Conservation (phyloP, 2,797 vertebrate species). For the Falco novaeseelandiae region DNA sequence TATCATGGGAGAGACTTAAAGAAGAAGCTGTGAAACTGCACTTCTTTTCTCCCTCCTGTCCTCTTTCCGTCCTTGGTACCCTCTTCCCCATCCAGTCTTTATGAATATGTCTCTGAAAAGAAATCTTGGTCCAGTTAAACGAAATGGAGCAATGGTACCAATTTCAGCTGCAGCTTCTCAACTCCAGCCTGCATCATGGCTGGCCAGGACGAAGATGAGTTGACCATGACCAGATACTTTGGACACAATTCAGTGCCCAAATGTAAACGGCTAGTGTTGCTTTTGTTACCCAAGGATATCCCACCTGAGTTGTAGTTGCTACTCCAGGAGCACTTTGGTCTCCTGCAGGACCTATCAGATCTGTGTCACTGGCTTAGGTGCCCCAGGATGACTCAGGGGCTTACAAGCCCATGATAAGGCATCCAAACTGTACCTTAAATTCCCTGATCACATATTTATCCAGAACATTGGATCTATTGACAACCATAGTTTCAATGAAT, state of each 20-base stretch:
- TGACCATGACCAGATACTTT: not conserved
- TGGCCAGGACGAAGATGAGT: not conserved
- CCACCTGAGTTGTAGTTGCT: not conserved
- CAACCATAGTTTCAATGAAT: not conserved
- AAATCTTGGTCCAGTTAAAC: not conserved
- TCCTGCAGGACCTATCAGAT: not conserved
- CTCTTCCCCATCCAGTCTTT: not conserved
- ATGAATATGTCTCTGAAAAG: not conserved
- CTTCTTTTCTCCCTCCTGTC: not conserved
- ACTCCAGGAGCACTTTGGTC: not conserved
- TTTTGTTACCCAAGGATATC: not conserved
- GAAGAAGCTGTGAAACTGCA: not conserved
- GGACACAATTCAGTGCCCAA: not conserved
- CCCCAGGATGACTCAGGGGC: not conserved
- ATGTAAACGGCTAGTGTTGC: fast-evolving
- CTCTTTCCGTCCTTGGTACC: not conserved
- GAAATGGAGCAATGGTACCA: not conserved
- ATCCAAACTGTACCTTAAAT: not conserved
- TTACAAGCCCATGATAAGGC: not conserved
- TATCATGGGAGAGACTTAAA: not conserved
- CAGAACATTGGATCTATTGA: not conserved
- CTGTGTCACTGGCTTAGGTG: not conserved
- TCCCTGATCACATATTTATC: not conserved
- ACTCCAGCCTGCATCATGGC: not conserved
- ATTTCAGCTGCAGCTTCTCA: not conserved